phyloP scores from a whole-genome alignment of 1,140 invertebrate species.

The Pseudomyrmex sp. region DNA sequence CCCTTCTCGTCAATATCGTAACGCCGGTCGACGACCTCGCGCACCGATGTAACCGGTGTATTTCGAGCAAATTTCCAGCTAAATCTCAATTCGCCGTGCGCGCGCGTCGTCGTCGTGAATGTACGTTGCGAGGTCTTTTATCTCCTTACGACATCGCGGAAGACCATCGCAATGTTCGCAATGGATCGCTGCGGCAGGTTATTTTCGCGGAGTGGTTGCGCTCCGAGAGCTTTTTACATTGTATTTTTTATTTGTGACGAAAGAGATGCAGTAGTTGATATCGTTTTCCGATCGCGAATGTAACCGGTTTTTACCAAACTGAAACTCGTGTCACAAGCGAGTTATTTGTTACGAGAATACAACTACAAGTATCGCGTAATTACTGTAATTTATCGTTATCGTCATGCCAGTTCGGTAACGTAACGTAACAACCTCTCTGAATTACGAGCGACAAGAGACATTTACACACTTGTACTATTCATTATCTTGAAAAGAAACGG shows the following conservation, averaged over 20 bases:
- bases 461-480: neutral
- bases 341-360: neutral
- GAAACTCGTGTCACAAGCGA: neutral
- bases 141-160: too few relatives aligned
- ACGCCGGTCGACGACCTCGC: constrained; percentile 61
- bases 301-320: constrained; percentile 9
- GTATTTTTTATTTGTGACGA: neutral
- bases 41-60: constrained; percentile 41
- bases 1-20: constrained; percentile 69
- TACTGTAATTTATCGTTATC: neutral
- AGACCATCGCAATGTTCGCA: too few relatives aligned
- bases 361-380: neutral
- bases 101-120: neutral
- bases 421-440: neutral
- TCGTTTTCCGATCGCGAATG: neutral
- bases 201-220: neutral
- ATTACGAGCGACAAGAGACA: neutral
- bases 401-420: neutral
- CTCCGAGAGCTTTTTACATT: neutral
- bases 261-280: neutral
- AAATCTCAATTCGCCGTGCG: constrained; percentile 41
- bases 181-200: too few relatives aligned
- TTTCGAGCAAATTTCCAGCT: constrained; percentile 61
- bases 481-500: constrained; percentile 5
- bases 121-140: too few relatives aligned